A percentile compares a stretch with the other conserved stretches of the same genome.
Conservation (phyloP, 2,888 invertebrate species). For the Anagyrus pseudococci region DNA sequence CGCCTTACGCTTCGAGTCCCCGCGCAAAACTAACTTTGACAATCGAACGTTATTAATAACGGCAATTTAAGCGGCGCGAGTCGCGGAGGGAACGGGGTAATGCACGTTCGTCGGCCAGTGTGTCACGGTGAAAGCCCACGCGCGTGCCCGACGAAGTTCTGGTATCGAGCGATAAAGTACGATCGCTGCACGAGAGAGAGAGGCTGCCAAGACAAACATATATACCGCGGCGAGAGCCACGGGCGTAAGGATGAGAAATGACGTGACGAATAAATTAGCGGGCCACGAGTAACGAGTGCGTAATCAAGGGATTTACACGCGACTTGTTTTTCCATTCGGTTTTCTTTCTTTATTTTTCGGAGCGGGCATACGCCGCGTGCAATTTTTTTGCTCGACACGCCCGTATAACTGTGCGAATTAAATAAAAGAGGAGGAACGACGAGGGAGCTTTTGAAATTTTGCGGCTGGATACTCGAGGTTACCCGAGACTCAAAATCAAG, state of each 20-base stretch:
- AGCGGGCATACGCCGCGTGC: too few species aligned
- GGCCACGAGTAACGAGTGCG: neutral
- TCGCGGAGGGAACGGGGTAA: neutral
- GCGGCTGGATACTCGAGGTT: neutral
- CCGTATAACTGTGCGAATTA: neutral
- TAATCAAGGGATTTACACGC: slow-evolving; percentile 14
- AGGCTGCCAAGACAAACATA: slow-evolving; percentile 5
- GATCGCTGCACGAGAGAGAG: neutral
- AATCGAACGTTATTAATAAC: slow-evolving; percentile 35
- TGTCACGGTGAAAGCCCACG: slow-evolving; percentile 26
- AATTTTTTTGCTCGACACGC: neutral
- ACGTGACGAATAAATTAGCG: slow-evolving; percentile 31
- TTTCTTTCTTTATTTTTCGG: neutral
- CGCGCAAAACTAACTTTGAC: neutral
- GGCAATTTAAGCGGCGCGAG: slow-evolving; percentile 13
- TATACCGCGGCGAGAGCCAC: neutral
- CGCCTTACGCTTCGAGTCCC: too few species aligned
- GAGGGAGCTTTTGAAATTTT: neutral
- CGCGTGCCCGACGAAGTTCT: slow-evolving; percentile 10
- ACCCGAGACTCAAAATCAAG: neutral
- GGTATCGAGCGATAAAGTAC: slow-evolving; percentile 31
- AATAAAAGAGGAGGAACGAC: neutral
- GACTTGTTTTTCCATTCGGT: too few species aligned
- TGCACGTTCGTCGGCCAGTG: neutral
- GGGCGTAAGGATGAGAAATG: slow-evolving; percentile 22